phyloP scores from a whole-genome alignment of 2,113 vertebrate genomes.

The Chionodraco myersi region DNA sequence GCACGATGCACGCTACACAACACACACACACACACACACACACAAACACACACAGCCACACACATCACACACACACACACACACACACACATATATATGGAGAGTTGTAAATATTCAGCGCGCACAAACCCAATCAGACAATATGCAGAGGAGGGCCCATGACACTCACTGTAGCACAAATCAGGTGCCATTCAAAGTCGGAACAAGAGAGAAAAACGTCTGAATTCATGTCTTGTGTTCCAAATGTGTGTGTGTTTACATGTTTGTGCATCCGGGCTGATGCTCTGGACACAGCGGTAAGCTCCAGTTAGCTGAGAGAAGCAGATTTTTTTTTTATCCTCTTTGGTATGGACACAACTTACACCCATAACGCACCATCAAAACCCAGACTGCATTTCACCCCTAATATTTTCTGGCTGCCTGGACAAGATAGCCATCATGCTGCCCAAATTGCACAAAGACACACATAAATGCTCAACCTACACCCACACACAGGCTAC shows the following conservation, averaged over 20 bases:
- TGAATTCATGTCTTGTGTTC: conserved; percentile 17
- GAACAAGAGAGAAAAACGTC: conserved; percentile 8
- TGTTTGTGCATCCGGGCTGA: conserved; percentile 20
- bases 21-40: conserved; percentile 52
- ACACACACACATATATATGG: neutral
- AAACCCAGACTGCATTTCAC: conserved; percentile 64
- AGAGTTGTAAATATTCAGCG: conserved; percentile 55
- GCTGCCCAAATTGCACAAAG: conserved; percentile 26
- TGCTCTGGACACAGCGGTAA: conserved; percentile 46
- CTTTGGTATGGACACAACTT: conserved; percentile 50
- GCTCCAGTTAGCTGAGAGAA: conserved; percentile 60
- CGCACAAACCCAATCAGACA: conserved; percentile 56
- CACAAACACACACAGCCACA: neutral
- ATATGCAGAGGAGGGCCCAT: conserved; percentile 25
- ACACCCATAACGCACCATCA: conserved; percentile 64
- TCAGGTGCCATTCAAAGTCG: conserved; percentile 49
- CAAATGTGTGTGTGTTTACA: neutral
- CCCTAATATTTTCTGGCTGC: conserved; percentile 25
- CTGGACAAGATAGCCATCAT: conserved; percentile 51
- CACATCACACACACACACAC: conserved; percentile 22
- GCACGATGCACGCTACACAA: too few species aligned
- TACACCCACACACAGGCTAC: conserved; percentile 31
- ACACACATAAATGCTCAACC: conserved; percentile 21
- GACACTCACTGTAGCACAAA: conserved; percentile 31
- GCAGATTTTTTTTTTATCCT: conserved; percentile 59